These are phyloP conservation scores for Diglossa cyanea DNA, from an alignment of 2,797 vertebrate genomes.

Conservation along the genomic window DNA sequence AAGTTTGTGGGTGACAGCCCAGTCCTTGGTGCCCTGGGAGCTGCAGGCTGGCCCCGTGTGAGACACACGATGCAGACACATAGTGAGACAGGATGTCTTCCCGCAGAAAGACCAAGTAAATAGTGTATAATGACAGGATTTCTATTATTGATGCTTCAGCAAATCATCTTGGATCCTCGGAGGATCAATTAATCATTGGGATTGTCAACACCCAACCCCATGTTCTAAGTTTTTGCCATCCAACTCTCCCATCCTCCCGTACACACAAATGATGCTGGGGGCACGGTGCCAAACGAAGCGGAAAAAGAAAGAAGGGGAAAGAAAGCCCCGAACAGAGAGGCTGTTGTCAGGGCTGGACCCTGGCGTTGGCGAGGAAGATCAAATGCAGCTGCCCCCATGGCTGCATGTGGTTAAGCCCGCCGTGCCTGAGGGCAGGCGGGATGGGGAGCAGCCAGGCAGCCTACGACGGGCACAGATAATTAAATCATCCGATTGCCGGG, in stretches of 20 bases:
- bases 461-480: slow-evolving; percentile 73
- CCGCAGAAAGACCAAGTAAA: slow-evolving; percentile 58
- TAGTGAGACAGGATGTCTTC: slow-evolving; percentile 61
- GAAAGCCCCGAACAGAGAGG: slow-evolving; percentile 55
- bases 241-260: slow-evolving; percentile 56
- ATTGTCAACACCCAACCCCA: slow-evolving; percentile 68
- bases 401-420: slow-evolving; percentile 68
- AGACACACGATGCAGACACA: background rate
- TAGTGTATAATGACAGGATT: slow-evolving; percentile 66
- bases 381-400: slow-evolving; percentile 74
- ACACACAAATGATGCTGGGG: slow-evolving; percentile 57
- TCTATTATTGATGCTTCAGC: slow-evolving; percentile 73
- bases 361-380: slow-evolving; percentile 65
- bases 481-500: slow-evolving; percentile 72
- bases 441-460: slow-evolving; percentile 72
- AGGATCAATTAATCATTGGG: slow-evolving; percentile 69
- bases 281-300: slow-evolving; percentile 63
- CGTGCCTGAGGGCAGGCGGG: slow-evolving; percentile 68
- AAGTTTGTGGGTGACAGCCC: background rate
- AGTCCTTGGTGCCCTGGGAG: background rate
- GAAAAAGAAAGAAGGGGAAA: slow-evolving; percentile 58
- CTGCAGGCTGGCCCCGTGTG: background rate
- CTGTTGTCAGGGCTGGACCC: slow-evolving; percentile 64
- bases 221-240: slow-evolving; percentile 64
- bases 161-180: slow-evolving; percentile 64